Conservation (phyloP, 2,113 vertebrate species). For the Hydrochoerus hydrochaeris region DNA sequence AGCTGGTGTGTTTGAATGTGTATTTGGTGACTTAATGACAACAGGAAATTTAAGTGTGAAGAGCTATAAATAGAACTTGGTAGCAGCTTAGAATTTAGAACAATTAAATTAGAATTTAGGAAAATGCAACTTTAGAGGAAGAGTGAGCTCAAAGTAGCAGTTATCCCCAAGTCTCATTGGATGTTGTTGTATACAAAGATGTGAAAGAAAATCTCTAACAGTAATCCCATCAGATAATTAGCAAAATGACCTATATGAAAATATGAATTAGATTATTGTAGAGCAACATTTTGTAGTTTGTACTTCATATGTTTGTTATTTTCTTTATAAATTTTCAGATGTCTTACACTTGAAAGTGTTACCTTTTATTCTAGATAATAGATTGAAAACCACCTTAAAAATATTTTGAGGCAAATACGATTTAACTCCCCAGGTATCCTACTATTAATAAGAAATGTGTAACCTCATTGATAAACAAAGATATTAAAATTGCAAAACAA, state of each 20-base stretch:
- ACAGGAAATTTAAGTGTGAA: constrained; percentile 30
- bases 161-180: neutral
- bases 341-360: constrained; percentile 29
- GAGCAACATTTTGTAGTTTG: neutral
- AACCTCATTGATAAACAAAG: neutral
- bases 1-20: neutral
- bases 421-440: neutral
- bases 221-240: constrained; percentile 7
- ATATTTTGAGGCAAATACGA: constrained; percentile 18
- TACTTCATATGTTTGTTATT: neutral
- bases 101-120: neutral
- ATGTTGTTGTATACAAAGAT: neutral
- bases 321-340: neutral
- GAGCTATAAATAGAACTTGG: constrained; percentile 33
- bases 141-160: neutral
- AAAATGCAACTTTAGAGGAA: constrained; percentile 19
- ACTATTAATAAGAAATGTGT: neutral
- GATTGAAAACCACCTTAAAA: neutral
- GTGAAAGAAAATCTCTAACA: neutral
- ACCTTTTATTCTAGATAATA: neutral
- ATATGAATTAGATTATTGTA: neutral
- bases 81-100: neutral
- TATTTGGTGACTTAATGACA: constrained; percentile 19
- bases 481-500: constrained; percentile 38
- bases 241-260: constrained; percentile 23